Base-by-base conservation (phyloP, 2,797 vertebrate genomes). In the Xenops minutus region DNA sequence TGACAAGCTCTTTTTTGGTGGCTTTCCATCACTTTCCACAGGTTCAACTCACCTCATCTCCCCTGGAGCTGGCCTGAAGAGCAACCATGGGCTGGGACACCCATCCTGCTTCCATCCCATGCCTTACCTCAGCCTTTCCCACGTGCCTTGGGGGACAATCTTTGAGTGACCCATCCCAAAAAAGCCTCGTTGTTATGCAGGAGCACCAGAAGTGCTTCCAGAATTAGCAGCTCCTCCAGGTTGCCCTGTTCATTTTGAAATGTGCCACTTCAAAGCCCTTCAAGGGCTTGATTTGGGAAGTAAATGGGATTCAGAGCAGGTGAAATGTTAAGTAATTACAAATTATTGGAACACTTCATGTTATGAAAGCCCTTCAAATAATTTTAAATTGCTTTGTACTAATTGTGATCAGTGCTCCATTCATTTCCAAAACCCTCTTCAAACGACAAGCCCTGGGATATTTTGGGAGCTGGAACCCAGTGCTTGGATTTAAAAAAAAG, bases 181-280 rank as follows among this genome's bases (percentile, higher is more conserved):
- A 95, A 81, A 66, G 0, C 44, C 90, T 95, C 9, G 9, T 94
- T 94, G 69, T 90, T 62, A 94, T 94, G 96, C 95, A 95, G 91
- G 59, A 93, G 78, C 85, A 71, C 41, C 88, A 94, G 68, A 95
- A 97, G 97, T 96, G 95, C 55, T 96, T 94, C 97, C 71, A 97
- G 96, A 97, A 97, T 97, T 97, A 97, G 97, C 91, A 97, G 68
- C 96, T 97, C 84, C 96, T 96, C 95, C 93, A 95, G 93, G 95
- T 96, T 95, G 76, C 88, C 92, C 89, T 96, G 95, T 93, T 96
- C 95, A 81, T 78, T 81, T 95, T 93, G 91, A 96, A 85, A 94
- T 95, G 71, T 90, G 91, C 85, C 96, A 96, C 97, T 97, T 95
- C 93, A 97, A 64, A 86, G 82, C 79, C 92, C 58, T 95, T 96